Evolutionary conservation across 2,113 vertebrate genomes (phyloP), one percentile per base, ranked within the genome.

Genomic region (Cavia aperea): DNA sequence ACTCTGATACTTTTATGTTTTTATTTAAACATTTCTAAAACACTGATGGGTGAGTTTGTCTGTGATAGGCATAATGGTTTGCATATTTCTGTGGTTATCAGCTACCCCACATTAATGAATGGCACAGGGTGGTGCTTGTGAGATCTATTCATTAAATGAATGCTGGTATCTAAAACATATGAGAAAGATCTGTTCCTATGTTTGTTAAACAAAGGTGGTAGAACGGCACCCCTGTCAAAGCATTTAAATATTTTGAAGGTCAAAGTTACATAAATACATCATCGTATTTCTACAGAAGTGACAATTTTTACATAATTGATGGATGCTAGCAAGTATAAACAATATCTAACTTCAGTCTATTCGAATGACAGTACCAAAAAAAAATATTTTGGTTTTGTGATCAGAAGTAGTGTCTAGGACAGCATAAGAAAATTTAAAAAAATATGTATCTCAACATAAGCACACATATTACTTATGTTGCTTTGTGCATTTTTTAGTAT

Each of bases 221-320:
- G 46, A 70, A 73, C 68, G 26, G 87, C 82, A 63, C 83, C 88
- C 51, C 58, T 94, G 88, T 86, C 88, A 95, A 88, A 94, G 60
- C 15, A 60, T 78, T 92, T 92, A 93, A 72, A 90, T 82, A 31
- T 51, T 77, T 56, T 62, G 33, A 92, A 94, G 56, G 75, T 81
- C 14, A 21, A 12, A 62, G 39, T 90, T 81, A 77, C 36, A 14
- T 86, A 93, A 90, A 92, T 72, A 63, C 36, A 51, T 86, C 43
- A 36, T 79, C 82, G 9, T 79, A 62, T 79, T 86, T 88, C 66
- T 81, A 86, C 8, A 26, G 36, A 85, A 90, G 56, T 84, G 70
- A 82, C 63, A 72, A 86, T 46, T n/a, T 84, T 95, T 92, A 24
- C 16, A 15, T 81, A 68, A 86, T 51, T 93, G 93, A 92, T 63